phyloP scores from a whole-genome alignment of 2,888 invertebrate species.

The Minunthozetes semirufus region DNA sequence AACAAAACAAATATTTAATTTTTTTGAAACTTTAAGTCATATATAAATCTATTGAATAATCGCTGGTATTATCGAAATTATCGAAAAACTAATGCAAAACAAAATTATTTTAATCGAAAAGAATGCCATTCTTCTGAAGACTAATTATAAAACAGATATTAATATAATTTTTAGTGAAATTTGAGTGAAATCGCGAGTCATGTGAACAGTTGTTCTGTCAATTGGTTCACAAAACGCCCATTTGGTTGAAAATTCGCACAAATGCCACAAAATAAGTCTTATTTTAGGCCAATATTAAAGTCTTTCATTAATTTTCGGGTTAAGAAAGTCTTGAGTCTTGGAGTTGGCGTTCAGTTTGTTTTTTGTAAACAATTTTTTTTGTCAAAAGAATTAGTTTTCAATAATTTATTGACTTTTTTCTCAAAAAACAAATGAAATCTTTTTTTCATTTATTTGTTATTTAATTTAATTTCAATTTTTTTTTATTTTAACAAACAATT shows the following conservation, averaged over 20 bases:
- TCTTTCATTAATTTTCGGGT: neutral
- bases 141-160: neutral
- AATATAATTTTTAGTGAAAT: neutral
- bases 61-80: constrained; percentile 11
- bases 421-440: neutral
- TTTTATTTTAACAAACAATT: neutral
- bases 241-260: constrained; percentile 7
- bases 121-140: neutral
- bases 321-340: constrained; percentile 9
- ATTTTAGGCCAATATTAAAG: neutral
- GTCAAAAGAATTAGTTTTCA: neutral
- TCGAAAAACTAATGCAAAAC: neutral
- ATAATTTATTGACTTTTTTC: neutral
- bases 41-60: neutral
- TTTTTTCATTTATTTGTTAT: neutral
- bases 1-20: constrained; percentile 13
- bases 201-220: neutral
- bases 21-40: constrained; percentile 15
- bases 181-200: constrained; percentile 19
- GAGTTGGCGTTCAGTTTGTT: neutral
- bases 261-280: neutral
- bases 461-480: neutral
- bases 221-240: neutral
- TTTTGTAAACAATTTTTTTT: neutral
- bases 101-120: neutral